These are phyloP conservation scores for Zaprionus obscuricornis DNA, from an alignment of 2,888 invertebrate species.

Conservation along the genomic window DNA sequence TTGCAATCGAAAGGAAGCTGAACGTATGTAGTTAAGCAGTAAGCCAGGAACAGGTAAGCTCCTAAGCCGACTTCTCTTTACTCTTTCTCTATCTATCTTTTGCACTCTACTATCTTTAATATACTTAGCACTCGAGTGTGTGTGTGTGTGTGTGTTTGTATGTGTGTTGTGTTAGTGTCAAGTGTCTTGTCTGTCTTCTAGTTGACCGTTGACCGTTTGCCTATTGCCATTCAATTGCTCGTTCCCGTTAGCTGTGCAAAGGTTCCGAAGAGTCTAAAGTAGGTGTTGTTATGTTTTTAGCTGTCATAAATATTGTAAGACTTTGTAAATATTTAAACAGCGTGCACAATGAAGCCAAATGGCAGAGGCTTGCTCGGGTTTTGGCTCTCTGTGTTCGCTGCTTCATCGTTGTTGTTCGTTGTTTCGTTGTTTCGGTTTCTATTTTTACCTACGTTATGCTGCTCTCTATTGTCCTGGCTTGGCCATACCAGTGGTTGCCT, in stretches of 20 bases:
- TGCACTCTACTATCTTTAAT: too few relatives aligned
- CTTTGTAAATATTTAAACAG: slow-evolving; percentile 77
- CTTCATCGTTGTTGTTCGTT: neutral
- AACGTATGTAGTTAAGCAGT: slow-evolving; percentile 44
- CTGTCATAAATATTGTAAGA: slow-evolving; percentile 78
- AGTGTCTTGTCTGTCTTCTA: too few relatives aligned
- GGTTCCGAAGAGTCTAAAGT: slow-evolving; percentile 41
- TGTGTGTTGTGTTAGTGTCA: slow-evolving; percentile 53
- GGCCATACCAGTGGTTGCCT: slow-evolving; percentile 53
- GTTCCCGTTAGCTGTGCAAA: slow-evolving; percentile 19
- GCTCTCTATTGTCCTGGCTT: slow-evolving; percentile 44
- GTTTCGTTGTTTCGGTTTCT: neutral
- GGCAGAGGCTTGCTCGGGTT: slow-evolving; percentile 59
- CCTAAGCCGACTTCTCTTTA: slow-evolving; percentile 35
- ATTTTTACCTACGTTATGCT: slow-evolving; percentile 7
- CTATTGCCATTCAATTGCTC: too few relatives aligned
- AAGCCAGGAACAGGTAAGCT: slow-evolving; percentile 18
- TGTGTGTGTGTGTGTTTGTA: neutral
- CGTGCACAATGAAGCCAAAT: slow-evolving; percentile 74
- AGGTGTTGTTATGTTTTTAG: slow-evolving; percentile 77
- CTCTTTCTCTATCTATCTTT: too few relatives aligned
- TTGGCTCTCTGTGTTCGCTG: slow-evolving; percentile 3
- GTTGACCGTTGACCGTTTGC: too few relatives aligned
- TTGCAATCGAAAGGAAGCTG: slow-evolving; percentile 66
- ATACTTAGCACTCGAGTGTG: too few relatives aligned